phyloP scores from a whole-genome alignment of 2,797 vertebrate species.

The Acanthopagrus latus region DNA sequence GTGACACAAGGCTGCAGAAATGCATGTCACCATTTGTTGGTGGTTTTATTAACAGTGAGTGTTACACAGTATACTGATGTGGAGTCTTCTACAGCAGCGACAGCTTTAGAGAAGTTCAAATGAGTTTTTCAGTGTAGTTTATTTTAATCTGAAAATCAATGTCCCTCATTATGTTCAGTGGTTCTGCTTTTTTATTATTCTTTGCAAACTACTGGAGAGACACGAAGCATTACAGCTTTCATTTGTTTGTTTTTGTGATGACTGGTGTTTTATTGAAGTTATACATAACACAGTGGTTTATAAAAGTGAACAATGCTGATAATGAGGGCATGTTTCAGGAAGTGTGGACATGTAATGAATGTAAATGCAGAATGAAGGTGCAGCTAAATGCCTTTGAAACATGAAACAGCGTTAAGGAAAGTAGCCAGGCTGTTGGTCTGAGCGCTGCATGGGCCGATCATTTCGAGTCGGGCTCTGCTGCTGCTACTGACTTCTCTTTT shows the following conservation, averaged over 20 bases:
- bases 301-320: conserved; percentile 11
- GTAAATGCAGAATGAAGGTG: conserved; percentile 31
- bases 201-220: conserved; percentile 24
- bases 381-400: conserved; percentile 46
- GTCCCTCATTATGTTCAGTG: conserved; percentile 24
- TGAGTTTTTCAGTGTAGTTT: not conserved
- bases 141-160: conserved; percentile 26
- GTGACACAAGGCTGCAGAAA: not conserved
- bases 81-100: not conserved
- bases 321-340: conserved; percentile 1
- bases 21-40: too few relatives aligned
- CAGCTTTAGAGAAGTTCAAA: conserved; percentile 17
- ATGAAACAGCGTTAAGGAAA: conserved; percentile 45
- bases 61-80: not conserved
- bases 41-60: not conserved
- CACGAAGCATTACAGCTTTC: not conserved
- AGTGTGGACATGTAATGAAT: conserved; percentile 9
- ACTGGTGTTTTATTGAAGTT: conserved; percentile 13
- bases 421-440: conserved; percentile 32
- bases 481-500: conserved; percentile 69
- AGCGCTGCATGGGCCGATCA: conserved; percentile 36
- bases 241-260: not conserved
- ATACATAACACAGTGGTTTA: conserved; percentile 3
- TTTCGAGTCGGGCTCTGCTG: conserved; percentile 50
- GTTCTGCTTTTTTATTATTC: conserved; percentile 41